Base-by-base conservation (phyloP, 2,888 invertebrate genomes). In the Periphyllus acericola region DNA sequence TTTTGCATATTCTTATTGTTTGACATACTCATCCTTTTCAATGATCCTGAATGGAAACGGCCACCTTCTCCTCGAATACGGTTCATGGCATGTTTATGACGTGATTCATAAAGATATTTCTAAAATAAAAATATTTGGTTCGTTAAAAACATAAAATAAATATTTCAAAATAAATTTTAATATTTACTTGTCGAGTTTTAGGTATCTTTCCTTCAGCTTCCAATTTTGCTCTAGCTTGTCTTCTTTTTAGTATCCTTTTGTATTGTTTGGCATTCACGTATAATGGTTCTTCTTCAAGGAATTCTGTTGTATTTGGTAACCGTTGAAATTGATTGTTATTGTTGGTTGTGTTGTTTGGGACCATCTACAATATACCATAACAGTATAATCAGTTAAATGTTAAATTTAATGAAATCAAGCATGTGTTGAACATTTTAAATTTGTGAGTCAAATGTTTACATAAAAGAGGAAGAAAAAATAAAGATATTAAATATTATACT, bases 201-300 rank as follows among this genome's bases (percentile, higher is more conserved):
- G 99, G 98, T 92, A 99, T 99, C 92, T 98, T 96, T 34, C 98
- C 98, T 91, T 95, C 95, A 3, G 97, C 97, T 92, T 99, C 99
- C 76, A 99, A 93, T 92, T 97, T 98, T 4, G 99, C 99, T 83
- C 99, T 92, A 0, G 99, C 99, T 90, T 97, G 97, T 76, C 99
- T 93, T 68, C 99, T 93, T 92, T 99, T 99, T 82, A 99, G 93
- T 91, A 99, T 99, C 89, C 99, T 94, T 91, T 98, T 96, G 92
- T 99, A 99, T 92, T 99, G 99, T 91, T 99, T 96, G 36, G 99
- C 99, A 93, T 99, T 99, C 0, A 99, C 99, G 91, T 99, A 99
- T 32, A 99, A 93, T 0, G 99, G 97, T 91, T 99, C 98, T 91
- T 99, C 99, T 91, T 98, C 98, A 0, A 95, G 92, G 74, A 94